These are phyloP conservation scores for Oncorhynchus clarkii DNA, from an alignment of 2,113 vertebrate species.

Conservation along the genomic window DNA sequence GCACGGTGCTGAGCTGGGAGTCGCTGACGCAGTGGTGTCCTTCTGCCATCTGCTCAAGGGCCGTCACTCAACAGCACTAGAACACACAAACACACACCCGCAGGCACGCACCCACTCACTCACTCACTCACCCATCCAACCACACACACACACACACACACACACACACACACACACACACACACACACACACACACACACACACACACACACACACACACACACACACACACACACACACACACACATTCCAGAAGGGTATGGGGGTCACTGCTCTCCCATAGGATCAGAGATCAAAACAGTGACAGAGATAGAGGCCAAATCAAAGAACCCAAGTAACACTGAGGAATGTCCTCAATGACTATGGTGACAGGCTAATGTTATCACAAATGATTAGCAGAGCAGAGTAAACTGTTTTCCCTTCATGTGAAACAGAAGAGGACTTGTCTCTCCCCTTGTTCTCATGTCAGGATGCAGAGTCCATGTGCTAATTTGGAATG, in stretches of 20 bases:
- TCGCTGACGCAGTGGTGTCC: constrained; percentile 26
- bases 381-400: constrained; percentile 2
- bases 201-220: background rate
- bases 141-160: background rate
- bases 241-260: background rate
- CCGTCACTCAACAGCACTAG: background rate
- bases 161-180: background rate
- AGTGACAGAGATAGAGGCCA: background rate
- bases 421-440: background rate
- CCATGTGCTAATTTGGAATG: no score
- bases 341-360: background rate
- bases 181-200: background rate
- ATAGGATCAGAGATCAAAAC: constrained; percentile 10
- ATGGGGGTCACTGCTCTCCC: background rate
- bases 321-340: background rate
- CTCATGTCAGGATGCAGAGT: background rate
- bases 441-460: background rate
- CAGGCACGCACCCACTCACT: background rate
- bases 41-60: constrained; percentile 40
- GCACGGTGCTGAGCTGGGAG: constrained; percentile 15
- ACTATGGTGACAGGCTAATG: background rate
- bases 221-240: background rate
- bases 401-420: background rate
- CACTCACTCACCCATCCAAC: background rate
- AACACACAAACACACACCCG: background rate